Conservation (phyloP, 2,113 vertebrate species). For the Scopus umbretta region DNA sequence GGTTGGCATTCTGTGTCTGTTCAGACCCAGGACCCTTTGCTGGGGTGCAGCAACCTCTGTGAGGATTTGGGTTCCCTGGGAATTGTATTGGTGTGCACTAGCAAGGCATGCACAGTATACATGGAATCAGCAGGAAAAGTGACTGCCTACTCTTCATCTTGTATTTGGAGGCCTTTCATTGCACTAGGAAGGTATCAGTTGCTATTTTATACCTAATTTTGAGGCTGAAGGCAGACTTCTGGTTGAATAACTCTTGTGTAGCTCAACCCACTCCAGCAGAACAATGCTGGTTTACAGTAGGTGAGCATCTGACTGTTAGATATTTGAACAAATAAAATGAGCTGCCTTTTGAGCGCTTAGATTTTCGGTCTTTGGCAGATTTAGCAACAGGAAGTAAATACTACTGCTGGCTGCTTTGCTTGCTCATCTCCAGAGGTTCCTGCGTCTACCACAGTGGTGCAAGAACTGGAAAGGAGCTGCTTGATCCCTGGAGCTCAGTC, state of each 20-base stretch:
- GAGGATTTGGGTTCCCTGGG: not conserved
- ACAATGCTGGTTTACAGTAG: not conserved
- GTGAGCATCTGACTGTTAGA: not conserved
- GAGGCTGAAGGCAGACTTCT: not conserved
- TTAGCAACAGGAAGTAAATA: not conserved
- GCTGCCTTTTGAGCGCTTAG: not conserved
- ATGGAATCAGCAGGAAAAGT: not conserved
- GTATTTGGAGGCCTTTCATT: not conserved
- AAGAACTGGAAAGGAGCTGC: not conserved
- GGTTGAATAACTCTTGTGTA: not conserved
- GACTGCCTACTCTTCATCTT: not conserved
- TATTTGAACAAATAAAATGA: not conserved
- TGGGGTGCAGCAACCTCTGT: not conserved
- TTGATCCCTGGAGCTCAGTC: not conserved
- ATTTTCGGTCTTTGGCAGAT: not conserved
- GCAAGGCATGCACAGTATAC: not conserved
- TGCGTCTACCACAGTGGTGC: not conserved
- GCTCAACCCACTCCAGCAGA: not conserved
- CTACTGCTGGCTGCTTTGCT: not conserved
- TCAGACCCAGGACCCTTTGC: not conserved
- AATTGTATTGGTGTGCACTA: not conserved
- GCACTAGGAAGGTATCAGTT: not conserved
- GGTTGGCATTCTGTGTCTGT: not conserved
- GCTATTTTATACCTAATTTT: not conserved
- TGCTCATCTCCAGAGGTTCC: not conserved